Evolutionary conservation across 2,888 invertebrate genomes (phyloP), one percentile per base, ranked within the genome.

Genomic region (Alentia gelatinosa): DNA sequence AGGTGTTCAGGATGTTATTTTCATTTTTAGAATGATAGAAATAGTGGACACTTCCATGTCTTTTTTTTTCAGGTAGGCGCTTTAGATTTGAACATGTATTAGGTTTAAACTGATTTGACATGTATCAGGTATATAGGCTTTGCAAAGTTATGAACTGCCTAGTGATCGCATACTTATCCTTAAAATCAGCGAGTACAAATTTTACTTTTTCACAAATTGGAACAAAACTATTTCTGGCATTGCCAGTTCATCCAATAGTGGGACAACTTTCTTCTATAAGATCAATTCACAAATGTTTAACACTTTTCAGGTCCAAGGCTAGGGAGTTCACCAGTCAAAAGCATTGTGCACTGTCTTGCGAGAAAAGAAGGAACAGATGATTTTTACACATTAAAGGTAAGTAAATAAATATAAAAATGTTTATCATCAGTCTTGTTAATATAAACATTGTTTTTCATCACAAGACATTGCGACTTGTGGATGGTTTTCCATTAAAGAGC

Each of bases 271-370:
- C n/a, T n/a, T n/a, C n/a, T n/a, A n/a, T n/a, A n/a, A n/a, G n/a
- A n/a, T n/a, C n/a, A n/a, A n/a, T n/a, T n/a, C n/a, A n/a, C n/a
- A n/a, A n/a, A n/a, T n/a, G n/a, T n/a, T n/a, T n/a, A n/a, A n/a
- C n/a, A n/a, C n/a, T n/a, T 23, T 91, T 33, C 91, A 96, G 98
- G 98, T 0, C 95, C 98, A 39, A 97, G 97, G 93, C 96, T 97
- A 42, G 98, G 97, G 0, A 97, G 97, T 7, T 97, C 97, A 91
- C 98, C 98, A 23, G 98, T 98, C 0, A 97, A 97, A 95, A 97
- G 98, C 95, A 97, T 98, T 94, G 97, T 97, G 5, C 98, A 98
- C 94, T 98, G 97, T 96, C 96, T 98, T 92, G 98, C 97, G 7
- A 97, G 97, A 91, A 97, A 97, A 94, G 97, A 97, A 94, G 97